A percentile compares a stretch with the other conserved stretches of the same genome.
Conservation (phyloP, 2,113 vertebrate genomes). For the Sminthopsis crassicaudata region DNA sequence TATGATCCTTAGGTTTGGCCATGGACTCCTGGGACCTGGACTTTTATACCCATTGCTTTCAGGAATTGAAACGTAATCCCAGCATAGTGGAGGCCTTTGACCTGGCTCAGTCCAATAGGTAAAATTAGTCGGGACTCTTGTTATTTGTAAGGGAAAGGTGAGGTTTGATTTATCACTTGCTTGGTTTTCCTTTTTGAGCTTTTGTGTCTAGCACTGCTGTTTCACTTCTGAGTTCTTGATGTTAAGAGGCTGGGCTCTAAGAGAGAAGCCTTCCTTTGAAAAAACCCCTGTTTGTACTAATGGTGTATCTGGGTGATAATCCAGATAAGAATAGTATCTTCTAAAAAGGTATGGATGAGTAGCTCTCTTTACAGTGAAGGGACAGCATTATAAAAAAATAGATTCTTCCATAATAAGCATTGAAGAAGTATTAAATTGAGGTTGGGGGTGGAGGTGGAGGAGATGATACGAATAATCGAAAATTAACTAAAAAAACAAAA, state of each 20-base stretch:
- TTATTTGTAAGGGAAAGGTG: not conserved
- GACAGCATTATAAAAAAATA: not conserved
- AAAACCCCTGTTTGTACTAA: not conserved
- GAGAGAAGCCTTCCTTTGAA: not conserved
- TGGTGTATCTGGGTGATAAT: not conserved
- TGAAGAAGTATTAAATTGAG: not conserved
- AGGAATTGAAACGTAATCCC: slow-evolving; percentile 90
- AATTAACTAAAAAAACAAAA: not conserved
- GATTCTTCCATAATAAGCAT: not conserved
- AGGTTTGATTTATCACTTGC: not conserved
- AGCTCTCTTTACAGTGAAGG: not conserved
- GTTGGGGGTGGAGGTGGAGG: not conserved
- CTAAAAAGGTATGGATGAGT: not conserved
- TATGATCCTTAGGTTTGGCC: slow-evolving; percentile 86
- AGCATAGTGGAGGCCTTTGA: slow-evolving; percentile 94
- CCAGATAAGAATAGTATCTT: not conserved
- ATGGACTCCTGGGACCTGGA: slow-evolving; percentile 94
- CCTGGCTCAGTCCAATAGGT: slow-evolving; percentile 96
- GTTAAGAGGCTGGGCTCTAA: not conserved
- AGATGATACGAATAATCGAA: not conserved
- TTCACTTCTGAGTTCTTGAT: not conserved
- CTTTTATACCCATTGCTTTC: slow-evolving; percentile 91
- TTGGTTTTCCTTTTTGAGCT: not conserved
- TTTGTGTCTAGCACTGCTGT: not conserved
- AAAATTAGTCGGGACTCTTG: not conserved